Evolutionary conservation across 2,888 invertebrate genomes (phyloP), one percentile per base, ranked within the genome.

Genomic region (Elysia crispata): DNA sequence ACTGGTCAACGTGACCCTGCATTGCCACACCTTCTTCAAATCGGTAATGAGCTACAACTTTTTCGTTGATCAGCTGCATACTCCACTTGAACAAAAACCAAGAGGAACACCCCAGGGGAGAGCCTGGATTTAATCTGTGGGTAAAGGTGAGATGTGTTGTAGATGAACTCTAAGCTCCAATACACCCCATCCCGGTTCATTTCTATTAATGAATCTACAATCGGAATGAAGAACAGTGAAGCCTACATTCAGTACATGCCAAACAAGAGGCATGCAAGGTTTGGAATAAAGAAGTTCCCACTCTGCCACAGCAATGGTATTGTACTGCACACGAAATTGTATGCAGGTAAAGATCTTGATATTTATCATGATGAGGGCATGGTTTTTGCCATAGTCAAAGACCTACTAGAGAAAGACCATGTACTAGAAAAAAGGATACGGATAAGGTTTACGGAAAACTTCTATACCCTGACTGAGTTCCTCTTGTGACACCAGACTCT

Each of bases 151-250:
- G 74, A n/a, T 41, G 66, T 57, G 60, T 77, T 15, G 69, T 77
- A 1, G 77, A 77, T 25, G n/a, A 50, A 13, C n/a, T 69, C 70
- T 50, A 81, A 77, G 49, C 60, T n/a, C 30, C 33, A 28, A 25
- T 76, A 76, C 76, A 57, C 25, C 1, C 81, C 81, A 49, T 31
- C 73, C 13, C 13, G 18, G 23, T 6, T 41, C 23, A 70, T 80
- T 0, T 60, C 69, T 11, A 49, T 76, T 13, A 62, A 80, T 70
- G 80, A 80, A 28, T 66, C 62, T 28, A 70, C 77, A 67, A 77
- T 77, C 18, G 81, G 81, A 11, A 81, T 81, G 81, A 77, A 81
- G 31, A 81, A 81, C 60, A 54, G 77, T 31, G 28, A 30, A 15
- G 54, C 30, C 0, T 77, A 33, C 67, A 77, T 80, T n/a, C 80